Evolutionary conservation across 2,797 vertebrate species (phyloP), one percentile per base, ranked within the genome.

Genomic region (Phoebastria nigripes): DNA sequence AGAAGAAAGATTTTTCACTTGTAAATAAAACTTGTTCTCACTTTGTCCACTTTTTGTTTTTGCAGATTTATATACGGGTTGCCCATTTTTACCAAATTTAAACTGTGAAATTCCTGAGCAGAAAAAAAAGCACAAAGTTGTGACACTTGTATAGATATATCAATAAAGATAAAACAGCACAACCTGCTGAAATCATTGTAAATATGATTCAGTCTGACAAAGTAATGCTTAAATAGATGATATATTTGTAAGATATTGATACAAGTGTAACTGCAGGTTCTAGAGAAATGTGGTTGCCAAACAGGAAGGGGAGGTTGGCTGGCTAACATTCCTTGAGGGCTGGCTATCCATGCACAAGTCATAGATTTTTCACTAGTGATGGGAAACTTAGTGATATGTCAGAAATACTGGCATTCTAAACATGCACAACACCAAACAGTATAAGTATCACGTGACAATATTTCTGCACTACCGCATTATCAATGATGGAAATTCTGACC

Each of bases 381-480:
- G 13, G 39, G 33, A 54, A 59, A 74, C 41, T 8, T 44, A 56
- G 31, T 15, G 12, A 22, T 26, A 26, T 8, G 11, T 19, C 16
- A 69, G 49, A 63, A 87, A 69, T 42, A 42, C 4, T 5, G 16
- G 14, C 21, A 41, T 67, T 72, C 29, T 67, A 63, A 71, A 49
- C 12, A 46, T 1, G 46, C 0, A 0, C 3, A 2, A 58, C 42
- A 46, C 2, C 13, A 41, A 42, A 72, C 1, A 4, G 18, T 26
- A 55, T 26, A 12, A 65, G 14, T 54, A 54, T 54, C 26, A 47
- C 0, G 1, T 8, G 15, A 29, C 16, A n/a, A 4, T 16, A 67
- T 29, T 73, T 47, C 20, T 41, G 37, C 20, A 19, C 39, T 33
- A 35, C 6, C 2, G 3, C 22, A 2, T 41, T 78, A 62, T 18